These are phyloP conservation scores for Nycticorax nycticorax DNA, from an alignment of 2,113 vertebrate genomes.

Conservation along the genomic window DNA sequence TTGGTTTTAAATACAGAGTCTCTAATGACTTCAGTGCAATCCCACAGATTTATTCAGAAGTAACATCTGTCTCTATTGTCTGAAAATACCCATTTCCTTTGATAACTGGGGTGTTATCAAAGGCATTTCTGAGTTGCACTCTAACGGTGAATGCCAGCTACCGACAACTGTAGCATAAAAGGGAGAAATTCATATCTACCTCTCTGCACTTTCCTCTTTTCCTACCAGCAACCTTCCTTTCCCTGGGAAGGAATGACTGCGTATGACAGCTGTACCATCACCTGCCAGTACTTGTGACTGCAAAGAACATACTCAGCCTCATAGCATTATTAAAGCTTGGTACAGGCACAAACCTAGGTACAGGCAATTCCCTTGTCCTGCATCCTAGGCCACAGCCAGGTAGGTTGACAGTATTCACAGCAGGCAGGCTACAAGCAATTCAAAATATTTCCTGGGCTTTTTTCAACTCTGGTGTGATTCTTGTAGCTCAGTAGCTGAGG, in stretches of 20 bases:
- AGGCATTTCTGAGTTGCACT: not conserved
- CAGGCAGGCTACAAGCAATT: not conserved
- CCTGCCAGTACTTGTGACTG: not conserved
- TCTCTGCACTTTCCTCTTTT: not conserved
- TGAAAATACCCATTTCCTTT: not conserved
- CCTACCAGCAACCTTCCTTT: not conserved
- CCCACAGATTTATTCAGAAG: not conserved
- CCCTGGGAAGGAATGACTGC: not conserved
- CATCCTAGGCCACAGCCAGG: not conserved
- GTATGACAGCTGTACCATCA: not conserved
- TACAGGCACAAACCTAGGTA: not conserved
- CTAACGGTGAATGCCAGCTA: not conserved
- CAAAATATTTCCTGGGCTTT: not conserved
- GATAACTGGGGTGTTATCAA: not conserved
- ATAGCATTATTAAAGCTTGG: not conserved
- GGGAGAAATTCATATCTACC: not conserved
- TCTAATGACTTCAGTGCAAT: not conserved
- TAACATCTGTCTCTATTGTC: not conserved
- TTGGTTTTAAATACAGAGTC: not conserved
- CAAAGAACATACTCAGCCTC: not conserved
- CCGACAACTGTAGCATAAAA: not conserved
- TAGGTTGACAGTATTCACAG: not conserved
- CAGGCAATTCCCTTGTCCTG: not conserved
- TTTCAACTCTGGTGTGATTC: not conserved
- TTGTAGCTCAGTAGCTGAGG: not conserved